A percentile compares a stretch with the other conserved stretches of the same genome.
Conservation (phyloP, 2,113 vertebrate species). For the Amphilophus citrinellus region DNA sequence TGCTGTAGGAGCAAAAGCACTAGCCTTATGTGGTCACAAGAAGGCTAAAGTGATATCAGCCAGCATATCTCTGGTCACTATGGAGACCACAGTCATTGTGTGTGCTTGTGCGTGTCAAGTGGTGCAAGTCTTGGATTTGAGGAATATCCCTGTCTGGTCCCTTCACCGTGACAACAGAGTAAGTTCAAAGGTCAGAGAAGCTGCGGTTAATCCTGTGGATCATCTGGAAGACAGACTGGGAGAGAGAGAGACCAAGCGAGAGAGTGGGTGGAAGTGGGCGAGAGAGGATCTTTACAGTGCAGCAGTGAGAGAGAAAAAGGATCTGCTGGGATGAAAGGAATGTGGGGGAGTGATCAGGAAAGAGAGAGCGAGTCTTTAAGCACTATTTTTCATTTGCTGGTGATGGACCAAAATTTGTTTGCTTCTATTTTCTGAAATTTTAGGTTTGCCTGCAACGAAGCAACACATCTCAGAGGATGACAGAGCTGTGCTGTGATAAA, state of each 20-base stretch:
- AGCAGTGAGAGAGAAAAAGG: conserved; percentile 23
- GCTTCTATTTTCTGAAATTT: conserved; percentile 37
- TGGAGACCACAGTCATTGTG: conserved; percentile 36
- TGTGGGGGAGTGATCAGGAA: conserved; percentile 39
- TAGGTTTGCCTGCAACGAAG: conserved; percentile 16
- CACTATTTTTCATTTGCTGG: conserved; percentile 13
- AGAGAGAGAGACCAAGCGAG: conserved; percentile 31
- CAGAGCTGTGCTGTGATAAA: not conserved
- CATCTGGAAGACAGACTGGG: conserved; percentile 51
- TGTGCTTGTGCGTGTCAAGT: not conserved
- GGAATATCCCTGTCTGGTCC: conserved; percentile 54
- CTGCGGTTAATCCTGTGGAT: conserved; percentile 67
- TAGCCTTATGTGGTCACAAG: conserved; percentile 79
- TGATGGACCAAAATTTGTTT: conserved; percentile 18
- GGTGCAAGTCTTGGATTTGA: conserved; percentile 42
- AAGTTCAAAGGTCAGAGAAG: conserved; percentile 62
- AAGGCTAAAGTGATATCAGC: conserved; percentile 50
- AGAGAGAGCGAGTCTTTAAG: conserved; percentile 18
- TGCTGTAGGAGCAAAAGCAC: conserved; percentile 50
- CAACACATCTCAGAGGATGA: not conserved
- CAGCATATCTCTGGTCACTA: conserved; percentile 55
- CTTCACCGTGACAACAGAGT: conserved; percentile 68
- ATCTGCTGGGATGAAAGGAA: conserved; percentile 37
- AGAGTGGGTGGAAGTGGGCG: conserved; percentile 45
- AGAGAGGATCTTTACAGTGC: conserved; percentile 36